Conservation (phyloP, 2,113 vertebrate genomes). For the Geococcyx californianus region DNA sequence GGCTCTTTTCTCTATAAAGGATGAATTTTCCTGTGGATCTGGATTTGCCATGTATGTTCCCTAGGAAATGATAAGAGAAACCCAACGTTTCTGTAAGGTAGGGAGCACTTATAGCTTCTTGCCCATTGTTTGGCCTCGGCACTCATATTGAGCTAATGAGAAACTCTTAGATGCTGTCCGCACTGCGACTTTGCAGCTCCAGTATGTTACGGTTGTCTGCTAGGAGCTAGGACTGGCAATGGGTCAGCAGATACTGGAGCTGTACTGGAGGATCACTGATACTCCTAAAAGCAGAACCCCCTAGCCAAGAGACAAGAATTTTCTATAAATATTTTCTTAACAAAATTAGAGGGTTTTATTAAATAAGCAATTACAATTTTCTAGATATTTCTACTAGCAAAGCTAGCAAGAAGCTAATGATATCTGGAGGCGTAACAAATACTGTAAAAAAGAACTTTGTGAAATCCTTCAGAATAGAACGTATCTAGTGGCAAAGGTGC, state of each 20-base stretch:
- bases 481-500: background rate
- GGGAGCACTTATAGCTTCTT: no score
- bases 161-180: background rate
- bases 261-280: background rate
- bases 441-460: background rate
- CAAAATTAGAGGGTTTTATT: background rate
- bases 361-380: background rate
- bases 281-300: background rate
- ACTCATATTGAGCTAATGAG: background rate
- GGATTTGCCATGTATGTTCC: background rate
- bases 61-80: background rate
- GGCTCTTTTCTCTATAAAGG: background rate
- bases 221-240: background rate
- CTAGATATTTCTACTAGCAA: background rate
- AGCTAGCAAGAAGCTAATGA: background rate
- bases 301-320: background rate
- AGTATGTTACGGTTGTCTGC: background rate
- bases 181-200: background rate
- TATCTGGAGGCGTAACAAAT: background rate
- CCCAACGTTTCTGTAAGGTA: background rate
- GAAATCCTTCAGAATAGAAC: background rate
- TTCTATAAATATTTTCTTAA: background rate
- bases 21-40: background rate
- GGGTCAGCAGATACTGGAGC: background rate
- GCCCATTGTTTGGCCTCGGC: accelerated